Base-by-base conservation (phyloP, 2,113 vertebrate genomes). In the Scopus umbretta region DNA sequence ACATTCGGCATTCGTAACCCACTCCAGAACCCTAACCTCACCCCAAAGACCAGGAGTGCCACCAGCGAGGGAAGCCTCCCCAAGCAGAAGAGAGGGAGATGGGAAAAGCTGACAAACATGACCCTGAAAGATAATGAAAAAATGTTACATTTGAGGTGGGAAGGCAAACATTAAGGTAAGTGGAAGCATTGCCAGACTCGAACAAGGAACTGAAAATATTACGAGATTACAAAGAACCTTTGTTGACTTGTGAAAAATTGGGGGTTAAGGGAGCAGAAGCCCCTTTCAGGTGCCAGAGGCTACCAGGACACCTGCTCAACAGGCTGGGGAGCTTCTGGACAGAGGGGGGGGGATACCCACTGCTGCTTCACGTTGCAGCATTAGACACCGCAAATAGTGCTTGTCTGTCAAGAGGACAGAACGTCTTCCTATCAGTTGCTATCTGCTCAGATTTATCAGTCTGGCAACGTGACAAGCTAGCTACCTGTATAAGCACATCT, bases 361-460 rank as follows among this genome's bases (percentile, higher is more conserved):
- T 3, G 0, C 42, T 70, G 42, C 45, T 73, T 52, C 40, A 47
- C 3, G 1, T 5, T n/a, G 18, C 68, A 87, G 53, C 30, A 10
- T 66, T 47, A 52, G 15, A 49, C 47, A 71, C 32, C 2, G 1
- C 61, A 88, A 74, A 85, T 10, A 63, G 29, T 3, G 23, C 29
- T 27, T 14, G 16, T 50, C 59, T 58, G 23, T 36, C 45, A 85
- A 85, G 50, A 78, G 50, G 43, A 53, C 27, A 70, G 63, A 75
- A 4, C 0, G 0, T 36, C 42, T 53, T 58, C 12, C 0, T 59
- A 38, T 30, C 32, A 18, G 18, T 8, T 42, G 42, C 84, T 76
- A 12, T 36, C 62, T 75, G 62, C 42, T 75, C 83, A 50, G 36
- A 38, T 38, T 91, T 71, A 42, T 67, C 62, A 75, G 32, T 38